Base-by-base conservation (phyloP, 2,113 vertebrate genomes). In the Psittacara wagleri region DNA sequence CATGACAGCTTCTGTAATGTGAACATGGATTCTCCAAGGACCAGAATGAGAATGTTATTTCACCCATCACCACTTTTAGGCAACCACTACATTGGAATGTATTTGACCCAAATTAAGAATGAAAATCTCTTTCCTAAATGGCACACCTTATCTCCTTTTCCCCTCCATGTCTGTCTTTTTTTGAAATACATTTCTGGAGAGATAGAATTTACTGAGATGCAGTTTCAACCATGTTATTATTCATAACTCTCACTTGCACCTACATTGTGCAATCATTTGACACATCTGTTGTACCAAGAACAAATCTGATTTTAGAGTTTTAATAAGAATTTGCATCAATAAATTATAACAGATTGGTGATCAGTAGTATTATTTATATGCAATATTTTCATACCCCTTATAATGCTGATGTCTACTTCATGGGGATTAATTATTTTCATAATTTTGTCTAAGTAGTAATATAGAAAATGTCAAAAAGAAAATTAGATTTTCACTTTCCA, bases 371-470 rank as follows among this genome's bases (percentile, higher is more conserved):
- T 96, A 96, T 97, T 96, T 96, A 96, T 95, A 94, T 62, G 70
- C 79, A 96, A 95, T 89, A 97, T 94, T 97, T 97, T 96, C 84
- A 70, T 69, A 92, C 49, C 63, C 55, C 73, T 92, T 93, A 89
- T 88, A 96, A 93, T 95, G 80, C 86, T 77, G 90, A 95, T 95
- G 83, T 78, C 89, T 95, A 57, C 90, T 96, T 97, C 88, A 94
- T 18, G 70, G 97, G 94, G 96, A 97, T 97, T 96, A 96, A 96
- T 96, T 97, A 97, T 97, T 97, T 96, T 85, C 92, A 96, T 95
- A 97, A 93, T 86, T 97, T 92, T 90, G 67, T 94, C 94, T 92
- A 96, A 96, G 70, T 39, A 93, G 68, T 96, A 95, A 97, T 94
- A 81, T 70, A 96, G 95, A 97, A 96, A 96, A 97, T 91, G 94